Base-by-base conservation (phyloP, 2,888 invertebrate genomes). In the Xestia ashworthii region DNA sequence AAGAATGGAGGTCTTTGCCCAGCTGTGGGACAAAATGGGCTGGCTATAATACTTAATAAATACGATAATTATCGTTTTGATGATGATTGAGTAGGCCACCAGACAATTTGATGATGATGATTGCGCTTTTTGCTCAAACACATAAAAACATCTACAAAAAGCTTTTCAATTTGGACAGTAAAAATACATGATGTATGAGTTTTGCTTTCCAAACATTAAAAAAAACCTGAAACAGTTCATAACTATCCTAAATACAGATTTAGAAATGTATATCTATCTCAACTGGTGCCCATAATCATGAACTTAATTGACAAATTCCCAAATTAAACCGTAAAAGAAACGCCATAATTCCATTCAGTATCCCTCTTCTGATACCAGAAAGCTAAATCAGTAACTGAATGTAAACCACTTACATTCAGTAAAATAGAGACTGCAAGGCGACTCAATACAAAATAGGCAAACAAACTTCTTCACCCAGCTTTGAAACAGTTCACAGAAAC, bases 391-490 rank as follows among this genome's bases (percentile, higher is more conserved):
- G 41, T 48, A 25, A 58, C 50, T 58, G 32, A 80, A 73, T 73
- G 58, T 14, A 46, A 53, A 60, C 58, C 22, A 38, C 12, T 80
- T 12, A 32, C 55, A 80, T 79, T 80, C 46, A 74, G n/a, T 19
- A 67, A 53, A 53, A 44, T 48, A 76, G 67, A 80, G 80, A 80
- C 82, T 19, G 44, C 55, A 25, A 48, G 66, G 60, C 73, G 60
- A 60, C 65, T 32, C 41, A 14, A 48, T 4, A 55, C 32, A 64
- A 82, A 71, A 69, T 22, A 55, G 62, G 6, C 1, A 9, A 46
- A 53, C 74, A 74, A 69, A 25, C 12, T 62, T 19, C 9, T 55
- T 19, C 44, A 38, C 0, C 38, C 46, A 53, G 19, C 64, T 71
- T 46, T 46, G 12, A 32, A 53, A 25, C 75, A 66, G 62, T 72